phyloP scores from a whole-genome alignment of 2,888 invertebrate species.

The Periphyllus acericola region DNA sequence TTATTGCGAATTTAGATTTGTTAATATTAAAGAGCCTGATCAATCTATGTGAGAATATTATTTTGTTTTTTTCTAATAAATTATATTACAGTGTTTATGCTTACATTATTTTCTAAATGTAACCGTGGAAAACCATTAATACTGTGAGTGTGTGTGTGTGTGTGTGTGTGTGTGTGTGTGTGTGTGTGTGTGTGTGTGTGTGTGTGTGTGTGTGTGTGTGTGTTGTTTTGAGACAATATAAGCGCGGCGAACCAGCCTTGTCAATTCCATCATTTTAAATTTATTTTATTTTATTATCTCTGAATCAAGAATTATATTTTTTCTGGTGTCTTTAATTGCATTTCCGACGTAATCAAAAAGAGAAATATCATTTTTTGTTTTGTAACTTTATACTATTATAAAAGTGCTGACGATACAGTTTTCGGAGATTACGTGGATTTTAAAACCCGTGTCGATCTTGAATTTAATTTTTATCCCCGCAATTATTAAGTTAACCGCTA shows the following conservation, averaged over 20 bases:
- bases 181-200: too few species aligned
- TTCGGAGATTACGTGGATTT: too few species aligned
- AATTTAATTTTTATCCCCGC: too few species aligned
- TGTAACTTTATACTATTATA: too few species aligned
- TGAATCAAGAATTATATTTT: neutral
- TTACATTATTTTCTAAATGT: neutral
- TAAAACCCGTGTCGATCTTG: too few species aligned
- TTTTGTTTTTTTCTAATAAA: neutral
- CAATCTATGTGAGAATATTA: neutral
- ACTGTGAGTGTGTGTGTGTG: neutral
- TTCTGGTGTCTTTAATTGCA: neutral
- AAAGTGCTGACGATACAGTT: too few species aligned
- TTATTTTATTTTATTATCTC: slow-evolving; percentile 8
- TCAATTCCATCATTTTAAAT: slow-evolving; percentile 10
- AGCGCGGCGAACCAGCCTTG: neutral
- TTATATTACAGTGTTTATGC: neutral
- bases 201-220: too few species aligned
- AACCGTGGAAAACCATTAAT: neutral
- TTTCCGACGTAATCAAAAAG: slow-evolving; percentile 7
- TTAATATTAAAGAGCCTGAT: neutral
- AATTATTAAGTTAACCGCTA: too few species aligned
- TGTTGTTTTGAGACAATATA: neutral
- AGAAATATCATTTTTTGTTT: slow-evolving; percentile 17
- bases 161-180: too few species aligned
- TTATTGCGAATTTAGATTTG: neutral